These are phyloP conservation scores for Apodemus speciosus DNA, from an alignment of 2,113 vertebrate species.

Conservation along the genomic window DNA sequence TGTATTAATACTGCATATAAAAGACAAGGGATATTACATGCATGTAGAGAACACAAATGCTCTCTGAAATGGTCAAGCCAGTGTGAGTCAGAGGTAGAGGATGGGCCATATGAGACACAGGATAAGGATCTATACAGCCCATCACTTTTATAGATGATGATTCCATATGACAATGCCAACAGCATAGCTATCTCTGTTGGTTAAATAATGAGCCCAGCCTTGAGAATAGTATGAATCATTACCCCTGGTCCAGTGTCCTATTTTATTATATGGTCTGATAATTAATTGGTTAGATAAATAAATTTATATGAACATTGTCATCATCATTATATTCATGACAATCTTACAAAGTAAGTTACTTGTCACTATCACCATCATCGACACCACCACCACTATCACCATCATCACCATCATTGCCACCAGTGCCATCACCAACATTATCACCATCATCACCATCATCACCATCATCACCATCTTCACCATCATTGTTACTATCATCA, in stretches of 20 bases:
- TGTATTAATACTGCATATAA: not conserved
- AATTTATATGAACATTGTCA: not conserved
- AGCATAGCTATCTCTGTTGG: not conserved
- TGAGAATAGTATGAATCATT: not conserved
- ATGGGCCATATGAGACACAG: not conserved
- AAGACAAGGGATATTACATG: not conserved
- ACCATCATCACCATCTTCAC: not conserved
- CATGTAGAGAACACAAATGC: not conserved
- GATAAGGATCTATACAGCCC: not conserved
- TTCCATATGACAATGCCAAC: not conserved
- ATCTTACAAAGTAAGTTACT: not conserved
- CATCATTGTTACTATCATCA: not conserved
- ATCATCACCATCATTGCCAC: too few species aligned
- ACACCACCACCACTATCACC: not conserved
- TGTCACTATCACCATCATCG: not conserved
- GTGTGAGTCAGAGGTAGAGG: not conserved
- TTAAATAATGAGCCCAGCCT: not conserved
- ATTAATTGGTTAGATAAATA: not conserved
- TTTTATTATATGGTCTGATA: not conserved
- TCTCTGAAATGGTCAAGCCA: not conserved
- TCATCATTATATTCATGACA: not conserved
- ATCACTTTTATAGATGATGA: not conserved
- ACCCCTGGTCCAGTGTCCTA: not conserved
- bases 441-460: too few species aligned
- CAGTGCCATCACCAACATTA: too few species aligned